These are phyloP conservation scores for Lingula anatina DNA, from an alignment of 2,888 invertebrate genomes.

Conservation along the genomic window DNA sequence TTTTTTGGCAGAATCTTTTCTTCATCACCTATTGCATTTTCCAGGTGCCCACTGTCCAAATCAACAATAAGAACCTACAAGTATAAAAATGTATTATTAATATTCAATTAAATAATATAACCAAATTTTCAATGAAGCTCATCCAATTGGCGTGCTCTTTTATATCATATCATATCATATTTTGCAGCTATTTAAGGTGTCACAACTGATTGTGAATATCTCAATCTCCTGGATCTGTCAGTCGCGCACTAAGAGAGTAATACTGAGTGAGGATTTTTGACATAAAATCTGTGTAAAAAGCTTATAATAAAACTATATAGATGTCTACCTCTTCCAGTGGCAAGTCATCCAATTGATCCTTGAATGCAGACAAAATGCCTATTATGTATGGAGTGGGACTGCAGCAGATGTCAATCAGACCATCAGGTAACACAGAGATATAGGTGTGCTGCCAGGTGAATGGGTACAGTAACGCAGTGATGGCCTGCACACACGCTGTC, in stretches of 20 bases:
- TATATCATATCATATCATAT: too few species aligned
- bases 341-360: slow-evolving; percentile 36
- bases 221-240: too few species aligned
- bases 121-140: background rate
- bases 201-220: too few species aligned
- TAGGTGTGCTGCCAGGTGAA: slow-evolving; percentile 81
- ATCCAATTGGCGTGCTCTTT: too few species aligned
- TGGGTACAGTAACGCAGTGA: slow-evolving; percentile 72
- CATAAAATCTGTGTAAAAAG: too few species aligned
- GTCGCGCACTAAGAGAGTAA: too few species aligned
- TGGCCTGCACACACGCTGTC: slow-evolving; percentile 70
- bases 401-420: slow-evolving; percentile 62
- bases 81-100: too few species aligned
- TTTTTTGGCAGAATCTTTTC: slow-evolving; percentile 68
- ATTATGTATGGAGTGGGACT: slow-evolving; percentile 76
- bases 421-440: slow-evolving; percentile 68
- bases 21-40: slow-evolving; percentile 71
- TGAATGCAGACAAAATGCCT: slow-evolving; percentile 60
- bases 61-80: slow-evolving; percentile 63
- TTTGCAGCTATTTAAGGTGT: too few species aligned
- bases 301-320: too few species aligned
- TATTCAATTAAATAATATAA: background rate
- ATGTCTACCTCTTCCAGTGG: slow-evolving; percentile 61
- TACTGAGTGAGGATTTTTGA: too few species aligned
- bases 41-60: slow-evolving; percentile 59